phyloP scores from a whole-genome alignment of 2,888 invertebrate species.

The Drosophila anceps region DNA sequence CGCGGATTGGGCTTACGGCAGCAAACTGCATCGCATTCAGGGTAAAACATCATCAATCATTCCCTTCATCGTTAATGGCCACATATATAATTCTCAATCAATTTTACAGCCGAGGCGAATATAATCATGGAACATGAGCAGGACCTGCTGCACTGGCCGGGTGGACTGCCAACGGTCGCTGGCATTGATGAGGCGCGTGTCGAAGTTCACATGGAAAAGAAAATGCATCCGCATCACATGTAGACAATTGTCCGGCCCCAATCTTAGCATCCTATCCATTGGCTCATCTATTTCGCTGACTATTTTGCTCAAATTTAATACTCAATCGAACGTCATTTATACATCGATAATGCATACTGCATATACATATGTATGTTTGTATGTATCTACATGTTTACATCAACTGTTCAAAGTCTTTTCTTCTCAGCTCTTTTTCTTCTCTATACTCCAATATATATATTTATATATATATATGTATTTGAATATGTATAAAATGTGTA shows the following conservation, averaged over 20 bases:
- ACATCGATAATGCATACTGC: background rate
- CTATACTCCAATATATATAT: background rate
- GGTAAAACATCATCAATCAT: constrained; percentile 86
- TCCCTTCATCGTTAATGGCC: background rate
- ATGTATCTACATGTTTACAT: background rate
- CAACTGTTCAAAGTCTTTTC: background rate
- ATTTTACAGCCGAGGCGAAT: constrained; percentile 89
- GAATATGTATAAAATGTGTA: no score
- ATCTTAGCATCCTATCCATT: background rate
- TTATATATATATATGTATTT: background rate
- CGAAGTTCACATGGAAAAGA: constrained; percentile 88
- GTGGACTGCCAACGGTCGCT: constrained; percentile 91
- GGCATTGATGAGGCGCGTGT: constrained; percentile 89
- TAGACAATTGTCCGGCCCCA: constrained; percentile 51
- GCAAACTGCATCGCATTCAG: constrained; percentile 90
- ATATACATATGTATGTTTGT: background rate
- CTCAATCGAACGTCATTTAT: background rate
- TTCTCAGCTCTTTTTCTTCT: background rate
- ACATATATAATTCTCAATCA: background rate
- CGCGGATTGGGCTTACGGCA: constrained; percentile 91
- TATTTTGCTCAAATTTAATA: background rate
- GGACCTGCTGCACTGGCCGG: constrained; percentile 89
- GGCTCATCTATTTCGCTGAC: background rate
- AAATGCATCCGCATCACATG: constrained; percentile 88
- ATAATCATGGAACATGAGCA: constrained; percentile 91